These are phyloP conservation scores for Chionomys nivalis DNA, from an alignment of 2,113 vertebrate species.

Conservation along the genomic window DNA sequence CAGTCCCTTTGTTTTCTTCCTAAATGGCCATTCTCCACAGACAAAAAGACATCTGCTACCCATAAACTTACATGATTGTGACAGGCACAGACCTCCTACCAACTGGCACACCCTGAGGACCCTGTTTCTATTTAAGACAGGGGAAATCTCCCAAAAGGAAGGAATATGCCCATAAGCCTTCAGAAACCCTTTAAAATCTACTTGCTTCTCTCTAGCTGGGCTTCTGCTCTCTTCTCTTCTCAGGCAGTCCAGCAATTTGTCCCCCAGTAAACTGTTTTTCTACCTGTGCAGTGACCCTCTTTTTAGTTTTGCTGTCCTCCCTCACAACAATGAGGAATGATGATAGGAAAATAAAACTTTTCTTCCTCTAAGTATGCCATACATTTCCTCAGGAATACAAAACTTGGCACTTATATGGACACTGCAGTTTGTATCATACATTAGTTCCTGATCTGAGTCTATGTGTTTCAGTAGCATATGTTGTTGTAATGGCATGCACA, in stretches of 20 bases:
- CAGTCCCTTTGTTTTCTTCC: neutral
- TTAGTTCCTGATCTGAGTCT: neutral
- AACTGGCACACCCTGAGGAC: neutral
- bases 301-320: neutral
- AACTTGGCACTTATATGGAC: neutral
- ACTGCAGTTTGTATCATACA: neutral
- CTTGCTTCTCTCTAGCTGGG: neutral
- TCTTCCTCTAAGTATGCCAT: neutral
- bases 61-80: neutral
- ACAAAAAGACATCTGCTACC: neutral
- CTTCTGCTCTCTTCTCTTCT: neutral
- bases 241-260: neutral
- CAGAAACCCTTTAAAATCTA: neutral
- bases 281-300: neutral
- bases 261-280: neutral
- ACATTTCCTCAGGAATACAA: neutral
- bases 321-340: neutral
- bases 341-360: neutral
- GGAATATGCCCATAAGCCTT: neutral
- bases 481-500: no score
- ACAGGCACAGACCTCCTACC: neutral
- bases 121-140: neutral
- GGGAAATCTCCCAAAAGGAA: neutral
- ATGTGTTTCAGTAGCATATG: neutral
- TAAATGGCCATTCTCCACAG: neutral